These are phyloP conservation scores for Phyto melanocephala DNA, from an alignment of 2,888 invertebrate genomes.

Conservation along the genomic window DNA sequence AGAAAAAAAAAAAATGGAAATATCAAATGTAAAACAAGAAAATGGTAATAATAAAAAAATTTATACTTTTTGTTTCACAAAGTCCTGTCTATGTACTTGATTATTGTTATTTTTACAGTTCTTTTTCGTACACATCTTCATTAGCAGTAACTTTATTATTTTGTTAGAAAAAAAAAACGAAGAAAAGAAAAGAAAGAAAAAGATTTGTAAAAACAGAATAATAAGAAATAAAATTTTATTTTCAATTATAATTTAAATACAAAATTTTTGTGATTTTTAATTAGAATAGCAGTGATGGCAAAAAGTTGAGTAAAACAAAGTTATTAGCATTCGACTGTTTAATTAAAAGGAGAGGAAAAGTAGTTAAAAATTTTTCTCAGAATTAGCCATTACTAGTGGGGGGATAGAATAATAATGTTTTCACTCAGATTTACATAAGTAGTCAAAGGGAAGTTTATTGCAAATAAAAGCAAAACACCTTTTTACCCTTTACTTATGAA, in stretches of 20 bases:
- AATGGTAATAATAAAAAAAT: not conserved
- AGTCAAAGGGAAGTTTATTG: no score
- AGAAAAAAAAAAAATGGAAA: not conserved
- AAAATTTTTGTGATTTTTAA: not conserved
- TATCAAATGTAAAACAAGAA: not conserved
- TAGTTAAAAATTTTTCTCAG: no score
- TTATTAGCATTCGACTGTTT: no score
- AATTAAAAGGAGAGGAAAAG: no score
- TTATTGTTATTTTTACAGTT: slow-evolving; percentile 9
- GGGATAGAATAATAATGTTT: no score
- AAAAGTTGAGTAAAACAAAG: not conserved
- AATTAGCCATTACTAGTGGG: no score
- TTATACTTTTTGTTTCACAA: not conserved
- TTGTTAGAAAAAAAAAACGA: not conserved
- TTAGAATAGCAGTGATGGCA: not conserved
- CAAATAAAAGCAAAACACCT: no score
- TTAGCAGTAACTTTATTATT: slow-evolving; percentile 16
- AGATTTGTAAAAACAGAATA: not conserved
- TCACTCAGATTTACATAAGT: no score
- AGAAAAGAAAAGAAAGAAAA: not conserved
- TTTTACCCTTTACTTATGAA: no score
- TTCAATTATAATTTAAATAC: slow-evolving; percentile 10
- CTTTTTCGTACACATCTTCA: not conserved
- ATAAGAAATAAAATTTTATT: not conserved
- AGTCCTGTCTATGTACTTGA: slow-evolving; percentile 10